These are phyloP conservation scores for Turritopsis rubra DNA, from an alignment of 30 jellyfish, hydroid and myxozoan species.

Conservation along the genomic window DNA sequence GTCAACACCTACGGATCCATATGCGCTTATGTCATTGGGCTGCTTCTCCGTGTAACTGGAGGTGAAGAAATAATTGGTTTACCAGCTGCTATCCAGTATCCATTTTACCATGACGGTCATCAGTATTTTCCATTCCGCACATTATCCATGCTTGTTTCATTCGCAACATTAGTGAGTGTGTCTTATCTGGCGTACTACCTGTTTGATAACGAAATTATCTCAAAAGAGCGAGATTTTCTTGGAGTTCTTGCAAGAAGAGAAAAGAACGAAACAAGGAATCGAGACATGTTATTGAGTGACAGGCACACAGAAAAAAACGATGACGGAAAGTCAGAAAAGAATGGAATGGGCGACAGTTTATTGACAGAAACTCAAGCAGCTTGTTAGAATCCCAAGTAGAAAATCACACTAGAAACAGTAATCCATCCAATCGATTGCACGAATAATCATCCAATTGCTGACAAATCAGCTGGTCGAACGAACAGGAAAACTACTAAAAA, in stretches of 20 bases:
- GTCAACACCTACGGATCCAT: slow-evolving; percentile 30
- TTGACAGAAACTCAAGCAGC: neutral
- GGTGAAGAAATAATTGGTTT: slow-evolving; percentile 11
- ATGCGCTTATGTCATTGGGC: slow-evolving; percentile 23
- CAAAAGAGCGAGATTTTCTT: slow-evolving; percentile 46
- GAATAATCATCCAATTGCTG: too few species aligned
- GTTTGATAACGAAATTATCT: slow-evolving; percentile 40
- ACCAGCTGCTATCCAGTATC: slow-evolving; percentile 4
- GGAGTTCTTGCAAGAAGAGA: slow-evolving; percentile 18
- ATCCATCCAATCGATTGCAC: too few species aligned
- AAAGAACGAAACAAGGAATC: neutral
- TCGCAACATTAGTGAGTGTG: neutral
- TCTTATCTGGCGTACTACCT: slow-evolving; percentile 9
- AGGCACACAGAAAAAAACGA: neutral
- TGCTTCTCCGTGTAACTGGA: slow-evolving; percentile 15
- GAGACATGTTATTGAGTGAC: neutral
- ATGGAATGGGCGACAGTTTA: neutral
- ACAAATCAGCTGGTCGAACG: too few species aligned
- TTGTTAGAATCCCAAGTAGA: neutral
- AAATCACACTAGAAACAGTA: too few species aligned
- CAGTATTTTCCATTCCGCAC: slow-evolving; percentile 7
- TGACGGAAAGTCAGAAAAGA: neutral
- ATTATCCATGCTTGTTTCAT: slow-evolving; percentile 2
- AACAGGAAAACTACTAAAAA: too few species aligned
- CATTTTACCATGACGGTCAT: neutral